Percentiles rank a stretch among this genome's conserved stretches.
Evolutionary conservation across 2,888 invertebrate species (phyloP).

Genomic region (Neoscelio sp.): DNA sequence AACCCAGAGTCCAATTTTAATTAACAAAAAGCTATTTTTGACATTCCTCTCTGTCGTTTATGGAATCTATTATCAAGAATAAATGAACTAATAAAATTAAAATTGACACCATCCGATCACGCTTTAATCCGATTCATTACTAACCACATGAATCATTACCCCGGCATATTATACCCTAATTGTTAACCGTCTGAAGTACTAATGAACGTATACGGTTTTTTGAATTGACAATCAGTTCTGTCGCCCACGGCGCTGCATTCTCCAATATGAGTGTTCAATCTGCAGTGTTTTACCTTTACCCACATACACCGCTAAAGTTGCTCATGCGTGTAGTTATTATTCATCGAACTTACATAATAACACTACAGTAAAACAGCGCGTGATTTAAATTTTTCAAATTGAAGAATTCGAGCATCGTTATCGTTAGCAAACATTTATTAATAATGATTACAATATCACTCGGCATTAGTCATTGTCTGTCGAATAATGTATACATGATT

Average conservation of each 20-base stretch:
- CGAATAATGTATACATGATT: too few species aligned
- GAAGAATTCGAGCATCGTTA: too few species aligned
- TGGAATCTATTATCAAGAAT: too few species aligned
- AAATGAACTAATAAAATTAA: too few species aligned
- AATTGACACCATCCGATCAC: too few species aligned
- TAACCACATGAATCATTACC: neutral
- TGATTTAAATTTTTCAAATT: neutral
- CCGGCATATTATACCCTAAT: too few species aligned
- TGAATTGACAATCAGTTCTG: slow-evolving; percentile 22
- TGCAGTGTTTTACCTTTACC: slow-evolving; percentile 9
- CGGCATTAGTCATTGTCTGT: slow-evolving; percentile 12
- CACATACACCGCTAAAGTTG: neutral
- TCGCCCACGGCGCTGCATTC: slow-evolving; percentile 23
- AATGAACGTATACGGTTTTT: slow-evolving; percentile 27
- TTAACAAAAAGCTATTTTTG: too few species aligned
- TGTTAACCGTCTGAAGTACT: slow-evolving; percentile 1
- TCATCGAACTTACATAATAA: slow-evolving; percentile 12
- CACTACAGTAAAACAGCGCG: slow-evolving; percentile 8
- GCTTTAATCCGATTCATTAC: too few species aligned
- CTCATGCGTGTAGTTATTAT: slow-evolving; percentile 8
- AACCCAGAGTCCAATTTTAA: too few species aligned
- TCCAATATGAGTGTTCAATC: slow-evolving; percentile 15
- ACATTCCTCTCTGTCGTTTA: too few species aligned
- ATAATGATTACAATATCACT: slow-evolving; percentile 21
- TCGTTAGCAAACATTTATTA: slow-evolving; percentile 6